A percentile compares a stretch with the other conserved stretches of the same genome.
Evolutionary conservation across 2,888 invertebrate genomes (phyloP).

Genomic region (Acleris holmiana): DNA sequence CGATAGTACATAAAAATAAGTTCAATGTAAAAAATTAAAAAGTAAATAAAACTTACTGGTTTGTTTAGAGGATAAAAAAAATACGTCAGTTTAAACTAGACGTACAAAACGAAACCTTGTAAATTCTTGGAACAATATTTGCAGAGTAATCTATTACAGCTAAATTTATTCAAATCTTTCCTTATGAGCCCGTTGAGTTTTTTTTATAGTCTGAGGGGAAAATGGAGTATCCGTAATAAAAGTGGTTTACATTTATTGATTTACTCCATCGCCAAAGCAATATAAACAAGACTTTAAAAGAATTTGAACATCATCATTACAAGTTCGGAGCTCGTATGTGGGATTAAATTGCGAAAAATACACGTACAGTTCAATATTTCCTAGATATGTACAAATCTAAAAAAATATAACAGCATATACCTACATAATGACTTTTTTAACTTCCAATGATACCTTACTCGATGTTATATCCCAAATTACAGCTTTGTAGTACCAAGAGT

Average conservation of each 20-base stretch:
- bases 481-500: too few relatives aligned
- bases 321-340: constrained; percentile 8
- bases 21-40: too few relatives aligned
- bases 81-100: neutral
- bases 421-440: too few relatives aligned
- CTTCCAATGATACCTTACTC: too few relatives aligned
- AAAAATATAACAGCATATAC: too few relatives aligned
- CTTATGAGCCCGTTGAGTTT: constrained; percentile 26
- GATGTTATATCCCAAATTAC: too few relatives aligned
- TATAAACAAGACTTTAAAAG: constrained; percentile 12
- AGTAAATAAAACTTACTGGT: too few relatives aligned
- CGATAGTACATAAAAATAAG: too few relatives aligned
- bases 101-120: constrained; percentile 20
- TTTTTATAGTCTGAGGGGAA: constrained; percentile 31
- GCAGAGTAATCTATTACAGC: constrained; percentile 22
- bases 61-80: too few relatives aligned
- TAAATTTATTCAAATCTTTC: constrained; percentile 32
- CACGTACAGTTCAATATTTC: too few relatives aligned
- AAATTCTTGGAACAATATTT: constrained; percentile 30
- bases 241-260: constrained; percentile 26
- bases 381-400: too few relatives aligned
- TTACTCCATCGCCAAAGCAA: constrained; percentile 1
- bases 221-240: constrained; percentile 31
- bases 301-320: constrained; percentile 23
- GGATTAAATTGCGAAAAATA: neutral